These are phyloP conservation scores for Lonchura striata DNA, from an alignment of 2,113 vertebrate genomes.

Conservation along the genomic window DNA sequence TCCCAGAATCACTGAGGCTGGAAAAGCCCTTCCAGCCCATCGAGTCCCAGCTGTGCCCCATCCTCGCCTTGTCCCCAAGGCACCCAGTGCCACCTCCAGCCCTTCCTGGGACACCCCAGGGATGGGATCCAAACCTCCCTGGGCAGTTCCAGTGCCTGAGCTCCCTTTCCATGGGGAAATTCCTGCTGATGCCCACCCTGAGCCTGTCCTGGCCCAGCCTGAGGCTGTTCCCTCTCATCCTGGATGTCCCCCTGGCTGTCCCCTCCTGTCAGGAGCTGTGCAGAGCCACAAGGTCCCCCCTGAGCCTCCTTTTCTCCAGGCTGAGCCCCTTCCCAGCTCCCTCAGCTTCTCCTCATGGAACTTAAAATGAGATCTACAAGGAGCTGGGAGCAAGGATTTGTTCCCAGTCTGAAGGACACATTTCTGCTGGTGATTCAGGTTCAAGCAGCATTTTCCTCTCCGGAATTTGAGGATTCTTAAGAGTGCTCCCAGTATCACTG, in stretches of 20 bases:
- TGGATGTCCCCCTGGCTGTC: too few species aligned
- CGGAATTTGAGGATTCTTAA: not conserved
- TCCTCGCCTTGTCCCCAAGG: not conserved
- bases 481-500: not conserved
- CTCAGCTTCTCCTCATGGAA: not conserved
- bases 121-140: not conserved
- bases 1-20: not conserved
- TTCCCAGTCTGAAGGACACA: not conserved
- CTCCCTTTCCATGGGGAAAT: not conserved
- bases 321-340: not conserved
- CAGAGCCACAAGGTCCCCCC: not conserved
- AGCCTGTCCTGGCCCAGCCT: too few species aligned
- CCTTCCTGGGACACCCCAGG: too few species aligned
- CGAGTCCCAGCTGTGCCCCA: rapidly evolving
- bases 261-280: too few species aligned
- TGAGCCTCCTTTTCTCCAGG: not conserved
- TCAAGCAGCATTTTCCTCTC: not conserved
- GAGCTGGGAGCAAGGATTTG: not conserved
- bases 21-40: rapidly evolving
- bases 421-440: not conserved
- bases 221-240: too few species aligned
- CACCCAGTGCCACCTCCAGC: not conserved
- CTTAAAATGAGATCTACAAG: rapidly evolving
- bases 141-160: not conserved
- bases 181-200: not conserved